Evolutionary conservation across 2,888 invertebrate genomes (phyloP).

Genomic region (Orchesella flavescens): DNA sequence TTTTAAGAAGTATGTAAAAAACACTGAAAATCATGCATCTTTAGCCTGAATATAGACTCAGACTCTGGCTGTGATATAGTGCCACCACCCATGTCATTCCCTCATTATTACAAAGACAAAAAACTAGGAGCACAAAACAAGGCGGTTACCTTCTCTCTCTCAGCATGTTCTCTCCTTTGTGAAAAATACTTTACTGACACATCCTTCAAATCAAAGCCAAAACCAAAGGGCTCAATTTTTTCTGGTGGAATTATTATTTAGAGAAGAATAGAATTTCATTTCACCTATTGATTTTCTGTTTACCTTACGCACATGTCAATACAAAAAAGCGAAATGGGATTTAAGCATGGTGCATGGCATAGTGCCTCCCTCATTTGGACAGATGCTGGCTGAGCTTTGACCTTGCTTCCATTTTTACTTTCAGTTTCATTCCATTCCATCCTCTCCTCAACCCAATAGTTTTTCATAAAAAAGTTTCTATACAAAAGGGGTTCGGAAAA

Average conservation of each 20-base stretch:
- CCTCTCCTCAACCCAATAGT: neutral
- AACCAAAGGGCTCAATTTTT: too few species aligned
- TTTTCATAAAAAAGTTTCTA: neutral
- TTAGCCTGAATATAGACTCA: neutral
- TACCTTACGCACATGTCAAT: slow-evolving; percentile 15
- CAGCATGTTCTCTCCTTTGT: slow-evolving; percentile 22
- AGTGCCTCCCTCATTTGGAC: too few species aligned
- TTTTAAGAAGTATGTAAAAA: neutral
- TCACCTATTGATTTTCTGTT: too few species aligned
- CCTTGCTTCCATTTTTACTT: slow-evolving; percentile 51
- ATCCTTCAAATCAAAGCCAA: slow-evolving; percentile 13
- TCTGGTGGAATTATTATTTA: too few species aligned
- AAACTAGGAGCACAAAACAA: slow-evolving; percentile 23
- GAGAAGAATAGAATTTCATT: too few species aligned
- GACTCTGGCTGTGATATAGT: slow-evolving; percentile 32
- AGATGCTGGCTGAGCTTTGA: neutral
- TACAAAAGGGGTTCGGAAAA: slow-evolving; percentile 13
- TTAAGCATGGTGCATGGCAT: slow-evolving; percentile 19
- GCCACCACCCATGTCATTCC: slow-evolving; percentile 62
- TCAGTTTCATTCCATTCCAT: slow-evolving; percentile 15
- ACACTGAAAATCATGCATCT: too few species aligned
- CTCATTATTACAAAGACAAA: slow-evolving; percentile 53
- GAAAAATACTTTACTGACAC: slow-evolving; percentile 10
- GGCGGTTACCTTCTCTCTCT: slow-evolving; percentile 31
- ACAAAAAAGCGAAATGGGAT: slow-evolving; percentile 7